Evolutionary conservation across 2,113 vertebrate species (phyloP), one percentile per base, ranked within the genome.

Genomic region (Aplodontia rufa): DNA sequence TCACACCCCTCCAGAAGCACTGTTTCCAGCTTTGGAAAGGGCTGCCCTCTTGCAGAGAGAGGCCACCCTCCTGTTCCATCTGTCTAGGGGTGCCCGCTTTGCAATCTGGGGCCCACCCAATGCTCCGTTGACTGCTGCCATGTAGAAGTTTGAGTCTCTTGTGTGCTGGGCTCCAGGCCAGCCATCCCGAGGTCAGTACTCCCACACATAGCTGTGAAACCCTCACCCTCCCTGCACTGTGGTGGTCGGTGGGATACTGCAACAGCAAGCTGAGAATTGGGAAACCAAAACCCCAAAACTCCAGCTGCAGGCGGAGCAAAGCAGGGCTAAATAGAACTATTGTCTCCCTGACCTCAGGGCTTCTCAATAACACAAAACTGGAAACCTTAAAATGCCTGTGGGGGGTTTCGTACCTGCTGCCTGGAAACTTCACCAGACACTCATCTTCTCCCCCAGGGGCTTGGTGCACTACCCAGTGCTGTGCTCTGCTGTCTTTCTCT

Each of bases 31-130:
- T 28, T 35, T n/a, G 22, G 40, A 69, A 2, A 24, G n/a, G 24
- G 20, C 17, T 62, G 22, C 62, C 19, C 42, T 30, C 71, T 19
- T 62, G 24, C 11, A 14, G 60, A n/a, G 60, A 42, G 60, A n/a
- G 58, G n/a, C 69, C 22, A 0, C 28, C 35, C 30, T 12, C 53
- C n/a, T 6, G 8, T 9, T 45, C 3, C 0, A 0, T 5, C 4
- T 8, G 2, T 51, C 22, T 20, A 1, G 30, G 60, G 19, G 19
- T 53, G 47, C 24, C 22, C 30, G 75, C 32, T 75, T n/a, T 60
- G 66, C 24, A 45, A 8, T 28, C 42, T 60, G 91, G 55, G 69
- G 20, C 30, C 28, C 4, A 0, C 24, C 32, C 22, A 49, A 45
- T 3, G n/a, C 37, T 62, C 90, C 30, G 24, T 16, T 6, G 4